Conservation (phyloP, 2,113 vertebrate species). For the Haplochromis vanheusdeni region DNA sequence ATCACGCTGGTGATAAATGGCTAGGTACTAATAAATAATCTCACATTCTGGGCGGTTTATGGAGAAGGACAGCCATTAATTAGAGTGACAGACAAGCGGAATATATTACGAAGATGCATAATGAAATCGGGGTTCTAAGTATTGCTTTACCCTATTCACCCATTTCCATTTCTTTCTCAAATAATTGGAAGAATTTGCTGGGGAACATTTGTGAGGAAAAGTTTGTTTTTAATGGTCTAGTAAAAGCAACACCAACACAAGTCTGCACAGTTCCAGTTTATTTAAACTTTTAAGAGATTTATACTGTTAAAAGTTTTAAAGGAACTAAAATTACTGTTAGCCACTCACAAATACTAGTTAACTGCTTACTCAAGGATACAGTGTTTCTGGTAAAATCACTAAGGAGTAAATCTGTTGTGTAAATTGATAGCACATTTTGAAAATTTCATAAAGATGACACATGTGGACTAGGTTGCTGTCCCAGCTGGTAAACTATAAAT, state of each 20-base stretch:
- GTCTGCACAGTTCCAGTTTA: not conserved
- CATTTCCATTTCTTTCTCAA: not conserved
- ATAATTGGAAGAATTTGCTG: constrained; percentile 7
- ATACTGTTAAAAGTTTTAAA: not conserved
- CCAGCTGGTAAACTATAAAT: not conserved
- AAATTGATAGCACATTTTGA: not conserved
- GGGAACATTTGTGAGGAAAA: not conserved
- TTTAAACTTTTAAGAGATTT: not conserved
- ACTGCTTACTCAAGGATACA: not conserved
- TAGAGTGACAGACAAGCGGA: constrained; percentile 43
- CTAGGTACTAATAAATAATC: constrained; percentile 46
- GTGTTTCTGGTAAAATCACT: not conserved
- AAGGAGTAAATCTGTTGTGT: not conserved
- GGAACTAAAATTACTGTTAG: not conserved
- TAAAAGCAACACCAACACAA: not conserved
- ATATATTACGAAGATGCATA: constrained; percentile 23
- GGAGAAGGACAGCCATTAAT: constrained; percentile 37
- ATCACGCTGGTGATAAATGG: constrained; percentile 32
- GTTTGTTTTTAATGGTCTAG: not conserved
- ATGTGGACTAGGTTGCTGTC: not conserved
- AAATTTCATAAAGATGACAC: not conserved
- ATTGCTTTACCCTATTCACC: not conserved
- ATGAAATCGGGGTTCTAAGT: constrained; percentile 1
- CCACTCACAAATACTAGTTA: not conserved
- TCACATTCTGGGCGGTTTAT: constrained; percentile 31